Evolutionary conservation across 1,140 invertebrate species (phyloP), one percentile per base, ranked within the genome.

Genomic region (Physella acuta): DNA sequence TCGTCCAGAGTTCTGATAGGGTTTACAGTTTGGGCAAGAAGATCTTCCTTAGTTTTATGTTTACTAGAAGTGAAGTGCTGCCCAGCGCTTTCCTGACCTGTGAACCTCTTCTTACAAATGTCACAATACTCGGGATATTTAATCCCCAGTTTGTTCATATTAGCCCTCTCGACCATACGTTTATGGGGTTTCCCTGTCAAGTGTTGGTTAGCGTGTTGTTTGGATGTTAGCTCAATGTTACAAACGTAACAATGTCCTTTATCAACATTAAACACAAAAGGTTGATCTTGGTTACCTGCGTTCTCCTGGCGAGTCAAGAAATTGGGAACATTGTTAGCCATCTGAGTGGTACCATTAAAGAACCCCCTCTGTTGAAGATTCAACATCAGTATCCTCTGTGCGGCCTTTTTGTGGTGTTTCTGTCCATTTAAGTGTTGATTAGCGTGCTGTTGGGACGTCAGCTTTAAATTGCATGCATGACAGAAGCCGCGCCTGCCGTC

Each of bases 51-150:
- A 49, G 72, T 73, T 56, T 44, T 69, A 59, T 81, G 80, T 60
- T 78, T 76, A 20, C 66, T 73, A 44, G 78, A 78, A 3, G 55
- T 52, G 30, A 73, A 74, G 53, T 81, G 80, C 52, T 80, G 77
- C 17, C 51, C n/a, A 39, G 76, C 78, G 70, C 71, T 76, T 37
- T 76, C 78, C 59, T 72, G 73, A 24, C 80, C 80, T 68, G 73
- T 68, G 26, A 76, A 80, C 8, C 65, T 5, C 52, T 76, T 75
- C 8, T 70, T 53, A 70, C 80, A 81, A 31, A 77, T 67, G 17
- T 77, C 65, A 69, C 80, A 81, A 67, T 52, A 70, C 28, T 74
- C 53, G 0, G 73, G 60, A 26, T 70, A 67, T 17, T 49, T 39
- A 24, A 39, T 24, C 16, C 60, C 55, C 30, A 68, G 44, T 2